phyloP scores from a whole-genome alignment of 2,888 invertebrate species.

The Melieria crassipennis region DNA sequence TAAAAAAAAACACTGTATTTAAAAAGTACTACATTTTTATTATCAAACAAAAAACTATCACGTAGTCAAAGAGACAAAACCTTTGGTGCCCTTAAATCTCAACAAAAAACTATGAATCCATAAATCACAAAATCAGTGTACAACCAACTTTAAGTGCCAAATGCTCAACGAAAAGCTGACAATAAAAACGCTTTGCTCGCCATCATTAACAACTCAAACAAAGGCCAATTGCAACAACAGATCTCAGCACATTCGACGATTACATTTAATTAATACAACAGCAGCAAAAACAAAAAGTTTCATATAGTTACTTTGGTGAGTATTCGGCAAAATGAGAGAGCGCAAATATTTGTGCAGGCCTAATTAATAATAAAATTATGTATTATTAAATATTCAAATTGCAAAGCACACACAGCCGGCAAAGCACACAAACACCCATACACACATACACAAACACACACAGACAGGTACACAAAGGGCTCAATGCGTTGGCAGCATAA shows the following conservation, averaged over 20 bases:
- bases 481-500: neutral
- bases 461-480: neutral
- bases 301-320: neutral
- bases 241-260: neutral
- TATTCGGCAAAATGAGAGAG: conserved; percentile 3
- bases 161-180: too few relatives aligned
- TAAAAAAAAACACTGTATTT: too few relatives aligned
- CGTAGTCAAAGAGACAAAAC: too few relatives aligned
- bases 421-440: neutral
- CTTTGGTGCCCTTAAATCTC: too few relatives aligned
- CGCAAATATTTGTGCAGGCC: conserved; percentile 29
- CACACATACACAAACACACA: neutral
- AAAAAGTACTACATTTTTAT: too few relatives aligned
- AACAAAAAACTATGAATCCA: too few relatives aligned
- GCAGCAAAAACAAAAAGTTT: neutral
- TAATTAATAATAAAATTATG: conserved; percentile 35
- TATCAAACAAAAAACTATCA: too few relatives aligned
- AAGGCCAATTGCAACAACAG: neutral
- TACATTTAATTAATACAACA: neutral
- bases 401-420: conserved; percentile 16
- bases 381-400: conserved; percentile 32
- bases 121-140: too few relatives aligned
- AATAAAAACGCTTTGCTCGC: too few relatives aligned
- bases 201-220: neutral
- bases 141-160: too few relatives aligned